Percentiles rank a stretch among this genome's conserved stretches.
These are phyloP conservation scores for Carlito syrichta DNA, from an alignment of 2,113 vertebrate species.

Conservation along the genomic window DNA sequence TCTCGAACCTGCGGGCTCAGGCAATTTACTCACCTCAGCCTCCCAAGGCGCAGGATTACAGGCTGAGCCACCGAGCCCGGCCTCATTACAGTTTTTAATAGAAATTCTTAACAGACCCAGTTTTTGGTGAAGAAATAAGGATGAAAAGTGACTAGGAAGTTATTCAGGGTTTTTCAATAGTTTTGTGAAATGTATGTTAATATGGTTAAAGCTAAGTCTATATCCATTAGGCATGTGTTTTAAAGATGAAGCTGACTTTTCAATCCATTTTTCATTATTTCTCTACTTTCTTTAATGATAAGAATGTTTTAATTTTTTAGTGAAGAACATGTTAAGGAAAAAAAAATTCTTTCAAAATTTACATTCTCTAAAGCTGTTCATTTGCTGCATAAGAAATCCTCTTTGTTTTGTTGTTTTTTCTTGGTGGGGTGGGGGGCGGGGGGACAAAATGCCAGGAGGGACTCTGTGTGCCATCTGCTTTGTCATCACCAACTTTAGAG, in stretches of 20 bases:
- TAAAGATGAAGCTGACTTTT: background rate
- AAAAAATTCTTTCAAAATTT: background rate
- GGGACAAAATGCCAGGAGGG: slow-evolving; percentile 4
- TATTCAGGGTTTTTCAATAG: background rate
- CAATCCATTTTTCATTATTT: background rate
- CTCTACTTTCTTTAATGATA: background rate
- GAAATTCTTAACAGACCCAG: background rate
- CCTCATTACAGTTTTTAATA: background rate
- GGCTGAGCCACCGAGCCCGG: no score
- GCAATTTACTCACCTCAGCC: no score
- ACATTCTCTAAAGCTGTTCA: background rate
- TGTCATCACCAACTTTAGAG: slow-evolving; percentile 49
- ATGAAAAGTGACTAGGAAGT: background rate
- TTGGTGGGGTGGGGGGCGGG: no score
- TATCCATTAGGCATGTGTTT: background rate
- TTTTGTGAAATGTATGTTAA: background rate
- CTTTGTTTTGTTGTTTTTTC: slow-evolving; percentile 38
- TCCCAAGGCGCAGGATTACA: no score
- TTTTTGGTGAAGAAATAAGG: background rate
- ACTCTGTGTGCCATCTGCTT: slow-evolving; percentile 42
- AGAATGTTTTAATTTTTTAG: no score
- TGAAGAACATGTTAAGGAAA: background rate
- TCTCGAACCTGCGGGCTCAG: no score
- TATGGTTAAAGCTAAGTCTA: background rate
- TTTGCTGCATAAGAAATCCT: slow-evolving; percentile 50